Base-by-base conservation (phyloP, 2,113 vertebrate genomes). In the Indri indri region DNA sequence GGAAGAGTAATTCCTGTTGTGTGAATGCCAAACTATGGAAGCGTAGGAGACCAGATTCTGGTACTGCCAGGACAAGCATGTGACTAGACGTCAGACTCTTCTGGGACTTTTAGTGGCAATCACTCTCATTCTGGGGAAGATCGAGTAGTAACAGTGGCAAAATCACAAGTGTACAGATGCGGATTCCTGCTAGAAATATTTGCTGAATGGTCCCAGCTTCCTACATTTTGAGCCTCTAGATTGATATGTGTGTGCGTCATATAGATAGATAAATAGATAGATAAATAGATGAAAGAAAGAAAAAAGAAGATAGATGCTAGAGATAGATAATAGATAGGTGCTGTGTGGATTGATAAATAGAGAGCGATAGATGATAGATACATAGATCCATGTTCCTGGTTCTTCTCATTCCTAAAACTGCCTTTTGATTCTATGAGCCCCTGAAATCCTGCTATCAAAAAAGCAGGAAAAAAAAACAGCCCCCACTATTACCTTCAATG, bases 371-470 rank as follows among this genome's bases (percentile, higher is more conserved):
- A 22, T 86, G 25, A 73, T 71, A 6, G 6, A 79, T 37, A 52
- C 6, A 66, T 63, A 63, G 27, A 4, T 37, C 12, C 11, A 40
- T 6, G 18, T 27, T n/a, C 25, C 80, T 45, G 8, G 17, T 76
- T 89, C 6, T 40, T 74, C 32, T 86, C 18, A 63, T 85, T 89
- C 50, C 20, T 63, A 80, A 81, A 40, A 94, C 42, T 59, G 13
- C 20, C 4, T 76, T 81, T 89, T 61, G 23, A 68, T 89, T 42
- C 11, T 42, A 11, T 37, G 45, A n/a, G 11, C 7, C 27, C 42
- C 54, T 89, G 8, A 96, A 86, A 95, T 92, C 7, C 14, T 93
- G 52, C 52, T 42, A 91, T 50, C 88, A 88, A 91, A 63, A 18
- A 18, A 54, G 30, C 86, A 89, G 18, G 40, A 34, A 73, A 79